These are phyloP conservation scores for Pteronotus mesoamericanus DNA, from an alignment of 2,797 vertebrate genomes.

Conservation along the genomic window DNA sequence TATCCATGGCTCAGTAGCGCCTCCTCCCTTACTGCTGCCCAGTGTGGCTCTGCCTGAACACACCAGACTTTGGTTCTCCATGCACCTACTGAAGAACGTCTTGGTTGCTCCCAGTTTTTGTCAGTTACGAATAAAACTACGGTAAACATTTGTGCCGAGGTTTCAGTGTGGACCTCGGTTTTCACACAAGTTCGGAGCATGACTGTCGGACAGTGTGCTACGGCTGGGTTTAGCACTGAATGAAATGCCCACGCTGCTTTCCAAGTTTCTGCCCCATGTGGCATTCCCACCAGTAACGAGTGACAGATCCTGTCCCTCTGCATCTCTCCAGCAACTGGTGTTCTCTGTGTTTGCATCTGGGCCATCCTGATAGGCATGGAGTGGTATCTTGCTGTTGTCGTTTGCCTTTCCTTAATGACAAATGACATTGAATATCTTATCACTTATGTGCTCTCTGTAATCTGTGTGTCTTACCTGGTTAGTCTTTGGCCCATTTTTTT, in stretches of 20 bases:
- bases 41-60: neutral
- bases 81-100: neutral
- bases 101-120: neutral
- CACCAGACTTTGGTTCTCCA: no score
- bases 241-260: neutral
- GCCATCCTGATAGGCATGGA: neutral
- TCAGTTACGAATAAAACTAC: neutral
- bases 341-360: neutral
- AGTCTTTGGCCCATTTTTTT: neutral
- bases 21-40: neutral
- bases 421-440: neutral
- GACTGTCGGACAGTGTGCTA: rapidly evolving
- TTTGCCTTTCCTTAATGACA: neutral
- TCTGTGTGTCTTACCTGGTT: neutral
- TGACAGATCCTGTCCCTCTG: no score
- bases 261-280: neutral
- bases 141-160: neutral
- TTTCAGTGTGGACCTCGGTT: neutral
- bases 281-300: no score
- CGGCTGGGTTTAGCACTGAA: neutral
- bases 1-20: rapidly evolving
- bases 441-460: neutral
- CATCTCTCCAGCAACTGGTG: no score
- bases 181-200: neutral
- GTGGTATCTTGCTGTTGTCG: neutral